Evolutionary conservation across 2,113 vertebrate genomes (phyloP).

Genomic region (Panurus biarmicus): DNA sequence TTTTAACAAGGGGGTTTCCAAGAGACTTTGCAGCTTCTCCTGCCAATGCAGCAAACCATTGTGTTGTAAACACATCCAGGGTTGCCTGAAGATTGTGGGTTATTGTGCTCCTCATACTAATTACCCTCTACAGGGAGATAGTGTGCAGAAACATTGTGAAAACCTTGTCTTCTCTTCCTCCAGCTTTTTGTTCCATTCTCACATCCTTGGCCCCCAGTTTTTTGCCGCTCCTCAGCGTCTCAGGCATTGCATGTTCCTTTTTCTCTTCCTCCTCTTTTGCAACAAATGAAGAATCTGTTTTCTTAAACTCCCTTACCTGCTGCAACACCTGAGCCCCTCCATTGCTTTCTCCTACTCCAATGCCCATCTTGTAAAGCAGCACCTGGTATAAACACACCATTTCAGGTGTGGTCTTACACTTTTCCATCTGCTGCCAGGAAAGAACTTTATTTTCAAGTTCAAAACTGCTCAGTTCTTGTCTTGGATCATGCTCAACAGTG

Average conservation of each 20-base stretch:
- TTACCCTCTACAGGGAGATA: not conserved
- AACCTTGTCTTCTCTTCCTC: not conserved
- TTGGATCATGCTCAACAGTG: fast-evolving
- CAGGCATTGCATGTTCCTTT: not conserved
- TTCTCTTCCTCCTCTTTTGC: not conserved
- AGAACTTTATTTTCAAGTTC: not conserved
- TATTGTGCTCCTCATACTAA: conserved; percentile 23
- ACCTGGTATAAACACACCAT: conserved; percentile 47
- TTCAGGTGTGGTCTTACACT: conserved; percentile 24
- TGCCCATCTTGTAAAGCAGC: not conserved
- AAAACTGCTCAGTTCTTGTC: not conserved
- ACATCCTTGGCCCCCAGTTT: not conserved
- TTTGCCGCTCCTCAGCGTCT: not conserved
- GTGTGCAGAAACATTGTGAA: conserved; percentile 8
- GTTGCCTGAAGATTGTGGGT: not conserved
- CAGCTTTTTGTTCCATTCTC: conserved; percentile 2
- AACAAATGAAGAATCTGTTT: not conserved
- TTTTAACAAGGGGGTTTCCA: conserved; percentile 38
- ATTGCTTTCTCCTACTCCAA: not conserved
- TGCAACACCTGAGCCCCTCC: not conserved
- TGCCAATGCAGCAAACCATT: conserved; percentile 34
- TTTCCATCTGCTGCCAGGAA: not conserved
- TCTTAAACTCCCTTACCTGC: not conserved
- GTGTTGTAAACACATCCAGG: conserved; percentile 30
- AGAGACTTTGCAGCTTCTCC: conserved; percentile 14